These are phyloP conservation scores for Parapsyche elsis DNA, from an alignment of 1,140 invertebrate species.

Conservation along the genomic window DNA sequence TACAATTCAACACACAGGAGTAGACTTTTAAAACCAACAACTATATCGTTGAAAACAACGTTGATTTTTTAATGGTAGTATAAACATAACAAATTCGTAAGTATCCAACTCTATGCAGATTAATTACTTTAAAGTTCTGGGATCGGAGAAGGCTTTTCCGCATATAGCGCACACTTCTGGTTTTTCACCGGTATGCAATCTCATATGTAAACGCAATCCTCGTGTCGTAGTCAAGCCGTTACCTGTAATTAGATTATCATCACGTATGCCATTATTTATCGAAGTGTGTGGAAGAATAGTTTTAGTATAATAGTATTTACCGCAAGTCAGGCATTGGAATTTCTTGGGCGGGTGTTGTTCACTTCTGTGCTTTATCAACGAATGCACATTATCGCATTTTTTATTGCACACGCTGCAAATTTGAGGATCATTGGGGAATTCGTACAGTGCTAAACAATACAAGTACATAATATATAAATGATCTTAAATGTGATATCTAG, in stretches of 20 bases:
- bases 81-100: too few relatives aligned
- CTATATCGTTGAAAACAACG: neutral
- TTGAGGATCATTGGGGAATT: constrained; percentile 31
- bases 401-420: constrained; percentile 42
- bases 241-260: constrained; percentile 37
- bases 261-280: constrained; percentile 1
- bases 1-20: neutral
- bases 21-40: neutral
- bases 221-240: constrained; percentile 49
- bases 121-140: constrained; percentile 47
- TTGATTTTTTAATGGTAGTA: neutral
- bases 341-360: constrained; percentile 45
- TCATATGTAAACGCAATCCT: constrained; percentile 42
- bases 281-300: neutral
- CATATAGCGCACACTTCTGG: constrained; percentile 44
- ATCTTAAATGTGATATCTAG: too few relatives aligned
- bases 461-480: neutral
- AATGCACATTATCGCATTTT: constrained; percentile 10
- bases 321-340: constrained; percentile 50
- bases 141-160: constrained; percentile 49
- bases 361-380: constrained; percentile 38
- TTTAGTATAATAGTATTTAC: constrained; percentile 17
- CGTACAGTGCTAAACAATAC: constrained; percentile 41
- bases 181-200: constrained; percentile 42
- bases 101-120: too few relatives aligned